Conservation (phyloP, 2,113 vertebrate genomes). For the Catagonus wagneri region DNA sequence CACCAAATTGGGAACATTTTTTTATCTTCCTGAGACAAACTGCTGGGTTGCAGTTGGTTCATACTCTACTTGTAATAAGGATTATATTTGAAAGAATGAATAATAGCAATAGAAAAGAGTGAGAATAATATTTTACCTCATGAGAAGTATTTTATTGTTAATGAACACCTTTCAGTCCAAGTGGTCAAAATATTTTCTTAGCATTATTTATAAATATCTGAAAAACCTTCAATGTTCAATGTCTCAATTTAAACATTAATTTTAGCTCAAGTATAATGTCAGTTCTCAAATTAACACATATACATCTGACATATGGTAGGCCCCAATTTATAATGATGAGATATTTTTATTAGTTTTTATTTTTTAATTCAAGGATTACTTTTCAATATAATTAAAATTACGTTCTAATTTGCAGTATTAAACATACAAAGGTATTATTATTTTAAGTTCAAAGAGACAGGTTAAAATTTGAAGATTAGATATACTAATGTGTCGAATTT, state of each 20-base stretch:
- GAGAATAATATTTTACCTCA: slow-evolving; percentile 58
- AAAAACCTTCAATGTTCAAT: slow-evolving; percentile 8
- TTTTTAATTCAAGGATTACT: background rate
- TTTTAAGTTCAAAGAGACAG: background rate
- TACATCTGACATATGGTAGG: background rate
- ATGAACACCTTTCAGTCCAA: slow-evolving; percentile 50
- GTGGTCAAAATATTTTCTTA: slow-evolving; percentile 77
- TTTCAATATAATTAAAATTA: background rate
- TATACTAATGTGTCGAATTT: background rate
- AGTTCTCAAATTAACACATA: background rate
- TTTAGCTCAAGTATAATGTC: background rate
- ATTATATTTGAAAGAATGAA: slow-evolving; percentile 34
- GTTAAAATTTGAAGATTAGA: background rate
- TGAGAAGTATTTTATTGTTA: slow-evolving; percentile 40
- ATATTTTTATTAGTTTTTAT: background rate
- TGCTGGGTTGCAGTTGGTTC: background rate
- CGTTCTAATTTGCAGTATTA: background rate
- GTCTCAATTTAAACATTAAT: slow-evolving; percentile 20
- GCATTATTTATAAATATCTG: slow-evolving; percentile 59
- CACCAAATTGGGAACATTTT: slow-evolving; percentile 60
- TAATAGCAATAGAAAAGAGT: slow-evolving; percentile 34
- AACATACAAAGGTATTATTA: background rate
- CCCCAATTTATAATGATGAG: background rate
- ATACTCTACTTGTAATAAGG: slow-evolving; percentile 44
- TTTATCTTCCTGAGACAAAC: slow-evolving; percentile 59